Evolutionary conservation across 2,888 invertebrate genomes (phyloP).

Genomic region (Drosophila acutilabella): DNA sequence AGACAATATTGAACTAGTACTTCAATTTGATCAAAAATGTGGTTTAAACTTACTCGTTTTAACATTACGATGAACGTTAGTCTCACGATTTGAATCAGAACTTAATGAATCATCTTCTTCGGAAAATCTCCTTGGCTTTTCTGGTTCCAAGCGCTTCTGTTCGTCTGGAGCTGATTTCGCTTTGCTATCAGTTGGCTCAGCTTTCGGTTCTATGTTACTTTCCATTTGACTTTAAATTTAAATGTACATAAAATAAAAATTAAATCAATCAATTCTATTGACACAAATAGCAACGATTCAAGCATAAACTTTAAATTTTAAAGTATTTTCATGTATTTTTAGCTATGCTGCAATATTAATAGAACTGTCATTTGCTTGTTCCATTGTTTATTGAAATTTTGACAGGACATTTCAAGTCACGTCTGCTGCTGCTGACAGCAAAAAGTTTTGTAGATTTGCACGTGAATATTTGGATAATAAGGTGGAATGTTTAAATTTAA

Average conservation of each 20-base stretch:
- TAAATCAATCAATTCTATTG: background rate
- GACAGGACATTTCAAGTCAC: constrained; percentile 14
- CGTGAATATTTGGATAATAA: background rate
- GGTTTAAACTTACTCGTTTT: constrained; percentile 47
- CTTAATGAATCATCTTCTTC: constrained; percentile 24
- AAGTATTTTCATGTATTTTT: no score
- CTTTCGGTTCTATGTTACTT: background rate
- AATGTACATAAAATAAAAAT: background rate
- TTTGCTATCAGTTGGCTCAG: background rate
- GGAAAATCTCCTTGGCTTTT: background rate
- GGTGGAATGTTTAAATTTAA: background rate
- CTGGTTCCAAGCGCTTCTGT: background rate
- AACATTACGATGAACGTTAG: constrained; percentile 46
- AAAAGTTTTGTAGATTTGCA: background rate
- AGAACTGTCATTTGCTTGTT: constrained; percentile 23
- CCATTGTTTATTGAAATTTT: background rate
- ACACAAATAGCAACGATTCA: background rate
- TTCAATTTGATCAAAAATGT: background rate
- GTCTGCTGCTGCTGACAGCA: background rate
- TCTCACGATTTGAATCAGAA: constrained; percentile 20
- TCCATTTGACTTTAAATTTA: constrained; percentile 17
- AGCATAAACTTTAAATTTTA: background rate
- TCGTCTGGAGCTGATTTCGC: background rate
- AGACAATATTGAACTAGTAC: background rate
- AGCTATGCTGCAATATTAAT: constrained; percentile 5